Conservation (phyloP, 2,797 vertebrate genomes). For the Argentina silus region DNA sequence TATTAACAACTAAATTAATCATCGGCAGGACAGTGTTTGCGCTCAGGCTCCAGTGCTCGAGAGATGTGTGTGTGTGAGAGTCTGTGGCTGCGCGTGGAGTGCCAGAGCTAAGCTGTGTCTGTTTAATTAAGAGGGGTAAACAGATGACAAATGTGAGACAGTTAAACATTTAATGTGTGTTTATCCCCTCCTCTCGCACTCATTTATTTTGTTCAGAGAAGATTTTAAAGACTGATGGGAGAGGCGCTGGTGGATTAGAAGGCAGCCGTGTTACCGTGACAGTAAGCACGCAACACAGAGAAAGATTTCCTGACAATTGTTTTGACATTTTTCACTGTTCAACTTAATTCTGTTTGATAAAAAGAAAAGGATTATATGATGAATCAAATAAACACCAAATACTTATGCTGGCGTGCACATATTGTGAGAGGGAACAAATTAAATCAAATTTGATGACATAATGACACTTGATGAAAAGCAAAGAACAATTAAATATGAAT, state of each 20-base stretch:
- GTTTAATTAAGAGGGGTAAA: slow-evolving; percentile 83
- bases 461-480: background rate
- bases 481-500: background rate
- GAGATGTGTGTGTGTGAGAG: slow-evolving; percentile 45
- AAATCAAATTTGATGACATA: slow-evolving; percentile 49
- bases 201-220: slow-evolving; percentile 78
- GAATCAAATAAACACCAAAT: slow-evolving; percentile 62
- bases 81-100: slow-evolving; percentile 59
- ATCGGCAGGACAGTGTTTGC: slow-evolving; percentile 72
- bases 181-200: slow-evolving; percentile 68
- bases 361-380: slow-evolving; percentile 56
- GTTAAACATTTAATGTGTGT: slow-evolving; percentile 83
- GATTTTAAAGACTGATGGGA: slow-evolving; percentile 70
- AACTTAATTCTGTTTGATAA: slow-evolving; percentile 71
- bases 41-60: slow-evolving; percentile 68
- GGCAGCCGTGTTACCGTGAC: slow-evolving; percentile 62
- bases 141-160: slow-evolving; percentile 82
- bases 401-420: slow-evolving; percentile 39
- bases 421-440: slow-evolving; percentile 32
- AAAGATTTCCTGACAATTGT: slow-evolving; percentile 72
- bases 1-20: slow-evolving; percentile 79
- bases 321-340: slow-evolving; percentile 59
- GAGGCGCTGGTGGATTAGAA: slow-evolving; percentile 66
- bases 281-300: slow-evolving; percentile 58
- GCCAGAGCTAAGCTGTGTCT: slow-evolving; percentile 71